phyloP scores from a whole-genome alignment of 2,797 vertebrate species.

The Pangasius macronema region DNA sequence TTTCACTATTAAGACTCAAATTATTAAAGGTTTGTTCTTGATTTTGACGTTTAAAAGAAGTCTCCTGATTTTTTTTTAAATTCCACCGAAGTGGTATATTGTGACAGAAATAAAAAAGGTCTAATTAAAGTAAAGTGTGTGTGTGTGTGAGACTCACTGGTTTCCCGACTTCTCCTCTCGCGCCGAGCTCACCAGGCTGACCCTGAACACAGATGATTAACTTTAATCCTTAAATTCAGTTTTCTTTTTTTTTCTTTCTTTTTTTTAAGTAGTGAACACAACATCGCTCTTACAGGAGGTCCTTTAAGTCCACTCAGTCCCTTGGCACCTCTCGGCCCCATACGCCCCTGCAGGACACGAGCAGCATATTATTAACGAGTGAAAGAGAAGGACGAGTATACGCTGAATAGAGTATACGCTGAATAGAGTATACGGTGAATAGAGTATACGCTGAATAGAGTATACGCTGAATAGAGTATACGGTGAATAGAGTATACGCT shows the following conservation, averaged over 20 bases:
- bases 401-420: background rate
- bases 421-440: too few species aligned
- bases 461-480: too few species aligned
- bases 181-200: slow-evolving; percentile 69
- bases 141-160: slow-evolving; percentile 60
- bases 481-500: too few species aligned
- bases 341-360: slow-evolving; percentile 65
- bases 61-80: background rate
- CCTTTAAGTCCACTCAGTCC: slow-evolving; percentile 75
- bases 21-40: background rate
- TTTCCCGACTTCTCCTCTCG: slow-evolving; percentile 66
- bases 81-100: background rate
- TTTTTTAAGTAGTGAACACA: background rate
- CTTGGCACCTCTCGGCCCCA: slow-evolving; percentile 67
- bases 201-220: slow-evolving; percentile 63
- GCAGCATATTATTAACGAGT: background rate
- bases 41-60: background rate
- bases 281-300: slow-evolving; percentile 69
- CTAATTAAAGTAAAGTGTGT: background rate
- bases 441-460: too few species aligned
- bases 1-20: background rate
- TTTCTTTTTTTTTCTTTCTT: background rate
- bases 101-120: background rate
- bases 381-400: background rate
- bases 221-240: background rate